A percentile compares a stretch with the other conserved stretches of the same genome.
Evolutionary conservation across 2,113 vertebrate species (phyloP).

Genomic region (Lanius ludovicianus): DNA sequence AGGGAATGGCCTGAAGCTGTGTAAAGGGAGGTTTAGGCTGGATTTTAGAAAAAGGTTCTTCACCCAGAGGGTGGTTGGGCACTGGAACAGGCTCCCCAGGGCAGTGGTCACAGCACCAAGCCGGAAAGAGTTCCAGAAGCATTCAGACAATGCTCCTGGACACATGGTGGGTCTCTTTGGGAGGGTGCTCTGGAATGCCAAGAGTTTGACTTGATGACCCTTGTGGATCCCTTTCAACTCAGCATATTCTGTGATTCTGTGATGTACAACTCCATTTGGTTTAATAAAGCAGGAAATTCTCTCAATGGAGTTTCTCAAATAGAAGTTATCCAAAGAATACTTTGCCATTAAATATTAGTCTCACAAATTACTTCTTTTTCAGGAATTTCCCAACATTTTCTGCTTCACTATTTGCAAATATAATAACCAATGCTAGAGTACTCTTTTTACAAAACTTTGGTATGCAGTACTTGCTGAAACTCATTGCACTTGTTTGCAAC

Average conservation of each 20-base stretch:
- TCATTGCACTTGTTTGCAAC: neutral
- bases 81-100: neutral
- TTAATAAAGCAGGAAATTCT: neutral
- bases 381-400: neutral
- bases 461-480: neutral
- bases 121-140: neutral
- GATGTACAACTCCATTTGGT: neutral
- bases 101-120: neutral
- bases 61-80: accelerated
- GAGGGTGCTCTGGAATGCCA: neutral
- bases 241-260: neutral
- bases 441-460: neutral
- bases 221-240: neutral
- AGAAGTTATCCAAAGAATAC: neutral
- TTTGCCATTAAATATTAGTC: neutral
- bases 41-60: neutral
- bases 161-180: neutral
- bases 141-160: neutral
- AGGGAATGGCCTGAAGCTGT: neutral
- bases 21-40: neutral
- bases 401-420: neutral
- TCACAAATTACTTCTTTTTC: neutral
- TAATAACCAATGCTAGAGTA: neutral
- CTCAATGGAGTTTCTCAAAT: neutral
- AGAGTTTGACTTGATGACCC: accelerated